Conservation (phyloP, 2,113 vertebrate species). For the Mus spicilegus region DNA sequence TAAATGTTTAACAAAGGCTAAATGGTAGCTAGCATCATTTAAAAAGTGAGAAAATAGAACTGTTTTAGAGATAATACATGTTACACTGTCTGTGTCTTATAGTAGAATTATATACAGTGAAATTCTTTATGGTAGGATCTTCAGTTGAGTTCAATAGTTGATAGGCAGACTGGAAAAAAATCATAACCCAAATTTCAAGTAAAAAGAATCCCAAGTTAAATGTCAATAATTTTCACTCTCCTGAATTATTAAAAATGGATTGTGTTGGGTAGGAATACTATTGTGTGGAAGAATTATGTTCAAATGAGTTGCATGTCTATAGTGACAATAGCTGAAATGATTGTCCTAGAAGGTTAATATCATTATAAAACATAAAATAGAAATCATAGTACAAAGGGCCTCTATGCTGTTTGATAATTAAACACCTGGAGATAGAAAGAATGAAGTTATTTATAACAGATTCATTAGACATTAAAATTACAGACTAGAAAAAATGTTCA, state of each 20-base stretch:
- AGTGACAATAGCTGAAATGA: slow-evolving; percentile 62
- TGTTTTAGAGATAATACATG: neutral
- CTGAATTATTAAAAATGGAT: slow-evolving; percentile 53
- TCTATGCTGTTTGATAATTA: slow-evolving; percentile 64
- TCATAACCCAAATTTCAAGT: neutral
- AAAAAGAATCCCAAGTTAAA: slow-evolving; percentile 52
- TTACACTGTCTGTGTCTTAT: neutral
- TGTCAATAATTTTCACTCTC: neutral
- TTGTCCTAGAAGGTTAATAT: slow-evolving; percentile 65
- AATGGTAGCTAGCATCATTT: neutral
- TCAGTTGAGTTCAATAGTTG: neutral
- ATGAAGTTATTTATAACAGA: slow-evolving; percentile 74
- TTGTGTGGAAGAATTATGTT: slow-evolving; percentile 46
- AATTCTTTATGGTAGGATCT: neutral
- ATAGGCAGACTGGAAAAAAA: neutral
- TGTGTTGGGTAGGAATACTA: neutral
- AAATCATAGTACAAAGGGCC: slow-evolving; percentile 62
- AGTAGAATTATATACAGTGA: neutral
- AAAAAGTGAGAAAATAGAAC: neutral
- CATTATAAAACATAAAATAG: slow-evolving; percentile 63
- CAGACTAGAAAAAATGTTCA: slow-evolving; percentile 42
- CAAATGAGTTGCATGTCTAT: slow-evolving; percentile 61
- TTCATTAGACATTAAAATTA: slow-evolving; percentile 76
- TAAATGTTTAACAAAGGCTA: neutral
- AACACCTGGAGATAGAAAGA: slow-evolving; percentile 56